Evolutionary conservation across 2,888 invertebrate genomes (phyloP).

Genomic region (Nymphalis urticae): DNA sequence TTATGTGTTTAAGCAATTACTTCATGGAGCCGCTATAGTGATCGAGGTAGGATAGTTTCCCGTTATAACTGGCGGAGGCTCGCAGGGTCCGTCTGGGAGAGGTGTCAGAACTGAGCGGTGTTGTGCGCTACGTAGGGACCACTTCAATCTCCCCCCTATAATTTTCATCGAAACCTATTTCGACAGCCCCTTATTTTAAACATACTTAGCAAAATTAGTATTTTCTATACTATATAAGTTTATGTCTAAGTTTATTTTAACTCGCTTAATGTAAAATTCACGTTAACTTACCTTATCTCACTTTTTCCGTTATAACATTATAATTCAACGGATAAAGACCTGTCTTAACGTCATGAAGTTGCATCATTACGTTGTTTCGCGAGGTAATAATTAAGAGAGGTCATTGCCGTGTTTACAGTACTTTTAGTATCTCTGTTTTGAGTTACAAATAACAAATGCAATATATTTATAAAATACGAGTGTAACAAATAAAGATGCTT

Average conservation of each 20-base stretch:
- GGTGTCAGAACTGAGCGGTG: slow-evolving; percentile 63
- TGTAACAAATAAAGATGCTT: too few relatives aligned
- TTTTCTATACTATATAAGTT: slow-evolving; percentile 7
- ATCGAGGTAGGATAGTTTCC: slow-evolving; percentile 55
- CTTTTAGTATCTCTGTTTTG: too few relatives aligned
- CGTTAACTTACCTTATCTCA: slow-evolving; percentile 18
- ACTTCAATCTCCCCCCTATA: slow-evolving; percentile 60
- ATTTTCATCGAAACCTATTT: slow-evolving; percentile 57
- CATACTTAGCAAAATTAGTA: slow-evolving; percentile 24
- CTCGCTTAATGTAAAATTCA: slow-evolving; percentile 13
- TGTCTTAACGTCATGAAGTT: slow-evolving; percentile 23
- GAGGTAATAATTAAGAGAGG: slow-evolving; percentile 33
- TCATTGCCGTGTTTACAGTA: slow-evolving; percentile 32
- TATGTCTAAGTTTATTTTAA: neutral
- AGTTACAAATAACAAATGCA: too few relatives aligned
- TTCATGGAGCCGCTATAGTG: slow-evolving; percentile 51
- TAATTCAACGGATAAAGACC: slow-evolving; percentile 31
- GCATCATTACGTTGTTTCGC: slow-evolving; percentile 29
- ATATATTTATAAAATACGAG: too few relatives aligned
- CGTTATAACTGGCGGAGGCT: slow-evolving; percentile 71
- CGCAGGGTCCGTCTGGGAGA: slow-evolving; percentile 53
- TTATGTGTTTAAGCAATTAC: slow-evolving; percentile 75
- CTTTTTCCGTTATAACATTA: slow-evolving; percentile 30
- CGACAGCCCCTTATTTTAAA: slow-evolving; percentile 50
- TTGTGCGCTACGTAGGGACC: slow-evolving; percentile 48